phyloP scores from a whole-genome alignment of 2,113 vertebrate genomes.

The Brienomyrus longianalis region DNA sequence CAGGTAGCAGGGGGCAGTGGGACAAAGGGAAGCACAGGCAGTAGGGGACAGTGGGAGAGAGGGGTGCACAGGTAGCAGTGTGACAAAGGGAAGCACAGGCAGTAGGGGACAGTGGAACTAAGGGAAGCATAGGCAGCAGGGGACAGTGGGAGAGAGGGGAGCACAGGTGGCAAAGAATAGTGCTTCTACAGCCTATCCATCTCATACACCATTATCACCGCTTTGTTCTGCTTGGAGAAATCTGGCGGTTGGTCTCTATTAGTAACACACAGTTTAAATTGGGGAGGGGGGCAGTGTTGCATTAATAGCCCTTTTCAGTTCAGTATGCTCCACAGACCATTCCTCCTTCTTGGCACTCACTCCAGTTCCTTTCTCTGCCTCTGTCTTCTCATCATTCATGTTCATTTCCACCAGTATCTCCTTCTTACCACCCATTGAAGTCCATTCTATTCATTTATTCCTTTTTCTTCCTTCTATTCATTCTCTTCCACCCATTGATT shows the following conservation, averaged over 20 bases:
- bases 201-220: neutral
- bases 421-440: neutral
- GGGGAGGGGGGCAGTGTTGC: neutral
- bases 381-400: neutral
- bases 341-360: neutral
- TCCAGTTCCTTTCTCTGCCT: neutral
- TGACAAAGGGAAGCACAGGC: too few relatives aligned
- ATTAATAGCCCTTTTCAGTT: neutral
- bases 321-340: neutral
- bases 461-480: neutral
- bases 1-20: too few relatives aligned
- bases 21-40: too few relatives aligned
- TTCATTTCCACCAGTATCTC: neutral
- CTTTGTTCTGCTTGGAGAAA: neutral
- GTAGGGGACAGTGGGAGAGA: neutral
- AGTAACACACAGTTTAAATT: neutral
- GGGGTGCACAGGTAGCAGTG: too few relatives aligned
- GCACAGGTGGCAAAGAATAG: neutral
- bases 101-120: too few relatives aligned
- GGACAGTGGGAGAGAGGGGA: too few relatives aligned
- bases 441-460: neutral
- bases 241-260: constrained; percentile 21
- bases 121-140: too few relatives aligned
- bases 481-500: constrained; percentile 3
- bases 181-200: neutral